A percentile compares a stretch with the other conserved stretches of the same genome.
Conservation (phyloP, 37 sponge, comb jelly and placozoan species). For the Halichondria panicea region DNA sequence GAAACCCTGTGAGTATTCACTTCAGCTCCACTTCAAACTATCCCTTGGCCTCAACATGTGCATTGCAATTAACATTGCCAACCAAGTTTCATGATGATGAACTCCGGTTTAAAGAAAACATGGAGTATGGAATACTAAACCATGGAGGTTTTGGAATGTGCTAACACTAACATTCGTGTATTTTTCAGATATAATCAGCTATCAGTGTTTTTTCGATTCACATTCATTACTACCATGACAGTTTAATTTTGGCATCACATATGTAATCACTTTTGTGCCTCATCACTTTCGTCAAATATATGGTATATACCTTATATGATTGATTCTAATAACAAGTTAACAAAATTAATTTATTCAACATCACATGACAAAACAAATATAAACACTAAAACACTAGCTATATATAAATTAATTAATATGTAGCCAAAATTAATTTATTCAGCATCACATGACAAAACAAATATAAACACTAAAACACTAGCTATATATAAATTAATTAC, state of each 20-base stretch:
- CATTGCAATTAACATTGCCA: constrained; percentile 19
- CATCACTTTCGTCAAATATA: too few species aligned
- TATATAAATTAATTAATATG: not conserved
- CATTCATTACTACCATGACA: too few species aligned
- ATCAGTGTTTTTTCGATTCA: too few species aligned
- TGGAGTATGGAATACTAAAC: constrained; percentile 20
- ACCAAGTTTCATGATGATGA: constrained; percentile 9
- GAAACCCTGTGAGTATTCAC: not conserved
- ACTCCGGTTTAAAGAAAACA: constrained; percentile 5
- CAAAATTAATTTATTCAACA: not conserved
- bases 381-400: not conserved
- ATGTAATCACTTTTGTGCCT: too few species aligned
- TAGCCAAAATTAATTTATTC: not conserved
- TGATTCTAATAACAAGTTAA: not conserved
- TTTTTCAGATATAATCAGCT: too few species aligned
- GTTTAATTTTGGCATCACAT: too few species aligned
- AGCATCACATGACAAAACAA: not conserved
- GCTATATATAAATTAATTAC: not conserved
- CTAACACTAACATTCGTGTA: too few species aligned
- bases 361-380: not conserved
- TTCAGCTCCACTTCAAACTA: constrained; percentile 7
- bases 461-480: not conserved
- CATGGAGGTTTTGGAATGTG: constrained; percentile 46
- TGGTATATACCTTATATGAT: too few species aligned
- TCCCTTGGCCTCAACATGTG: constrained; percentile 26